Percentiles rank a stretch among this genome's conserved stretches.
phyloP scores from a whole-genome alignment of 1,140 invertebrate species.

The Zaprionus ornatus region DNA sequence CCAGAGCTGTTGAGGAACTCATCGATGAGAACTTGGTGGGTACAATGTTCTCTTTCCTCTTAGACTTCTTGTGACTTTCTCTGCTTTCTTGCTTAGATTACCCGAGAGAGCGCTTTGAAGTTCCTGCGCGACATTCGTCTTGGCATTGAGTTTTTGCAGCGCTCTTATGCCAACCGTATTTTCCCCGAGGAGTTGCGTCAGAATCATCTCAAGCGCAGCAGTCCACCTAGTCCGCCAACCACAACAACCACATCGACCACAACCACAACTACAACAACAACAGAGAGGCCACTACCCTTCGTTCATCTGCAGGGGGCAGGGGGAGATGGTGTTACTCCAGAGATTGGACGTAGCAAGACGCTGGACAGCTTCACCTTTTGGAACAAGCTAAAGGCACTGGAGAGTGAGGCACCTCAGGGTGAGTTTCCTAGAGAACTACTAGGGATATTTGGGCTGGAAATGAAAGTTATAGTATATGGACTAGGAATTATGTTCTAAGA shows the following conservation, averaged over 20 bases:
- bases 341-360: conserved; percentile 44
- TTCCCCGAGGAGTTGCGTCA: conserved; percentile 76
- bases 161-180: conserved; percentile 85
- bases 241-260: conserved; percentile 55
- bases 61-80: not conserved
- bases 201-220: conserved; percentile 72
- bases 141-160: conserved; percentile 88
- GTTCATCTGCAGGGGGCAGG: conserved; percentile 43
- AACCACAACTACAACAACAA: conserved; percentile 66
- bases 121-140: conserved; percentile 90
- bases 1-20: conserved; percentile 89
- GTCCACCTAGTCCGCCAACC: conserved; percentile 43
- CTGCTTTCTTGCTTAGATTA: conserved; percentile 85
- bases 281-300: conserved; percentile 67
- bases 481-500: not conserved
- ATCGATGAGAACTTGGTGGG: conserved; percentile 89
- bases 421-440: not conserved
- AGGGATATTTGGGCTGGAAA: not conserved
- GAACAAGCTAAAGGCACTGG: conserved; percentile 72
- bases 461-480: not conserved
- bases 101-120: conserved; percentile 88
- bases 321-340: conserved; percentile 14
- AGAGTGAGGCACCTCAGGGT: conserved; percentile 64
- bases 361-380: conserved; percentile 70
- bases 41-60: conserved; percentile 13